A percentile compares a stretch with the other conserved stretches of the same genome.
Evolutionary conservation across 1,140 invertebrate genomes (phyloP).

Genomic region (Diuraphis noxia): DNA sequence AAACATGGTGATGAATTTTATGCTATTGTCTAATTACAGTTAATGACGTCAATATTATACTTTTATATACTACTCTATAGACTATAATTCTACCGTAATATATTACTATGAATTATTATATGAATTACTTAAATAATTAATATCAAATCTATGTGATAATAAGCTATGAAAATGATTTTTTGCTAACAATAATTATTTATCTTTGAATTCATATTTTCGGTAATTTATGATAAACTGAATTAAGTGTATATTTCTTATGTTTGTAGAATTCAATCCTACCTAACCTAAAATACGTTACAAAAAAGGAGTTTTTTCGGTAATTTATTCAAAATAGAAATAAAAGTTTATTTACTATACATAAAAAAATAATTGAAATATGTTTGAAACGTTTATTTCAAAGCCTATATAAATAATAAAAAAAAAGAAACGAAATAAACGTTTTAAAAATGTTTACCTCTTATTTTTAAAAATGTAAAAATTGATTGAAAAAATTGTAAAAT

Average conservation of each 20-base stretch:
- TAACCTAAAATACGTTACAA: not conserved
- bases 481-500: not conserved
- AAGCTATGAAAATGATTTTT: too few relatives aligned
- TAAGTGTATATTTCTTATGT: not conserved
- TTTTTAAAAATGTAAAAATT: not conserved
- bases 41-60: too few relatives aligned
- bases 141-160: too few relatives aligned
- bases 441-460: not conserved
- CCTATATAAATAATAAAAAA: not conserved
- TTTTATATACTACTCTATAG: too few relatives aligned
- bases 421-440: not conserved
- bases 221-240: not conserved
- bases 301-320: not conserved
- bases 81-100: too few relatives aligned
- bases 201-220: too few relatives aligned
- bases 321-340: not conserved
- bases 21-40: too few relatives aligned
- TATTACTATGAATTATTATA: too few relatives aligned
- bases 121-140: too few relatives aligned
- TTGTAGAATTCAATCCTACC: not conserved
- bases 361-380: not conserved
- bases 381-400: not conserved
- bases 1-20: too few relatives aligned
- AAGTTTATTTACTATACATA: not conserved
- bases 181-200: too few relatives aligned